Percentiles rank a stretch among this genome's conserved stretches.
These are phyloP conservation scores for Platanista minor DNA, from an alignment of 2,113 vertebrate genomes.

Conservation along the genomic window DNA sequence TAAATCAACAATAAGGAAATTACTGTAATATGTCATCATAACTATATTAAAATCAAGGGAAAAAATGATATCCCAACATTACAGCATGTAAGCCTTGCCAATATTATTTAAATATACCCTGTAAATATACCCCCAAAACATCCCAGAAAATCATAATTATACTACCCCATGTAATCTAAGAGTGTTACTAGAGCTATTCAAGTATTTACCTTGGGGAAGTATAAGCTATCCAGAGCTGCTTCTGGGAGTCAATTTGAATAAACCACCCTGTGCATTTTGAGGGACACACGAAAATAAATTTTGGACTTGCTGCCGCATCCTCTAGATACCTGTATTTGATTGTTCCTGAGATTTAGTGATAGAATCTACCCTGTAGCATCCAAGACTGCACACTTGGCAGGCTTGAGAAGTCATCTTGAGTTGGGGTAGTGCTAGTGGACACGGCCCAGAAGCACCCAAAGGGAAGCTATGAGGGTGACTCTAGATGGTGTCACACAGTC, in stretches of 20 bases:
- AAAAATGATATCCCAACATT: neutral
- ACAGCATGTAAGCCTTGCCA: neutral
- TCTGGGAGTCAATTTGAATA: constrained; percentile 17
- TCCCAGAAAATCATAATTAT: neutral
- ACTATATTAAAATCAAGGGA: neutral
- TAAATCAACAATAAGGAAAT: constrained; percentile 23
- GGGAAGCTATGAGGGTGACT: neutral
- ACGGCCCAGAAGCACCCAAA: neutral
- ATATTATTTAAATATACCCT: neutral
- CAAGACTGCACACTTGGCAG: neutral
- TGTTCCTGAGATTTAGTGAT: constrained; percentile 4
- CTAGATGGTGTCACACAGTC: constrained; percentile 44
- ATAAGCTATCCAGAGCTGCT: neutral
- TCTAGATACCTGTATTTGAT: constrained; percentile 29
- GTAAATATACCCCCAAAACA: neutral
- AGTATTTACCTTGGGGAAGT: constrained; percentile 39
- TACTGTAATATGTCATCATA: neutral
- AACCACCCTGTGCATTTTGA: neutral
- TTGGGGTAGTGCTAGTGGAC: neutral
- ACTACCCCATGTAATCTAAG: neutral
- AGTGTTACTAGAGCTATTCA: neutral
- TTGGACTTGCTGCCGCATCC: constrained; percentile 12
- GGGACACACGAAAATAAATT: neutral
- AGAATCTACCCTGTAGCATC: neutral
- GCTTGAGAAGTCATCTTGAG: constrained; percentile 9